Conservation (phyloP, 2,797 vertebrate genomes). For the Adelosebastes latens region DNA sequence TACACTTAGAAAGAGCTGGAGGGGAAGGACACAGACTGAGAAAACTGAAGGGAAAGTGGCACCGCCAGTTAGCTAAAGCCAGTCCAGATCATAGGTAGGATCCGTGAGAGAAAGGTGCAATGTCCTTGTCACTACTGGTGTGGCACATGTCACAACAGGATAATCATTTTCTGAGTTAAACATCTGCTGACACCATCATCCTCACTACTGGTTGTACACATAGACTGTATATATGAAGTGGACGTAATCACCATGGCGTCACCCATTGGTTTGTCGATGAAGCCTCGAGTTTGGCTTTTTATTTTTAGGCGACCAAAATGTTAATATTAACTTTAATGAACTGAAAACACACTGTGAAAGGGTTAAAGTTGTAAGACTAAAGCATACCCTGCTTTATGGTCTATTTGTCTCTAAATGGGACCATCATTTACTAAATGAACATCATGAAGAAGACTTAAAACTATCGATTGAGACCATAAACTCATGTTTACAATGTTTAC, state of each 20-base stretch:
- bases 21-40: slow-evolving; percentile 9
- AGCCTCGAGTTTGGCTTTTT: not conserved
- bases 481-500: too few species aligned
- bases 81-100: slow-evolving; percentile 6
- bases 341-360: too few species aligned
- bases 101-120: slow-evolving; percentile 15
- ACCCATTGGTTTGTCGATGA: not conserved
- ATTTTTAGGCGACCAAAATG: too few species aligned
- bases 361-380: too few species aligned
- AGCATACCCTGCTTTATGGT: too few species aligned
- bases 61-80: slow-evolving; percentile 18
- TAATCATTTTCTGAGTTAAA: slow-evolving; percentile 15
- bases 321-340: too few species aligned
- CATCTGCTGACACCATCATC: slow-evolving; percentile 14
- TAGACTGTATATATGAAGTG: not conserved
- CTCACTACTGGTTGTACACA: not conserved
- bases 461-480: too few species aligned
- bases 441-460: too few species aligned
- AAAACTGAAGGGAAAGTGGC: not conserved
- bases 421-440: too few species aligned
- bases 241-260: not conserved
- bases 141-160: slow-evolving; percentile 28
- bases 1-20: not conserved
- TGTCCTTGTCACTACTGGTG: slow-evolving; percentile 19
- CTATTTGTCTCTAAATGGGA: too few species aligned